Evolutionary conservation across 2,113 vertebrate species (phyloP).

Genomic region (Lipophrys pholis): DNA sequence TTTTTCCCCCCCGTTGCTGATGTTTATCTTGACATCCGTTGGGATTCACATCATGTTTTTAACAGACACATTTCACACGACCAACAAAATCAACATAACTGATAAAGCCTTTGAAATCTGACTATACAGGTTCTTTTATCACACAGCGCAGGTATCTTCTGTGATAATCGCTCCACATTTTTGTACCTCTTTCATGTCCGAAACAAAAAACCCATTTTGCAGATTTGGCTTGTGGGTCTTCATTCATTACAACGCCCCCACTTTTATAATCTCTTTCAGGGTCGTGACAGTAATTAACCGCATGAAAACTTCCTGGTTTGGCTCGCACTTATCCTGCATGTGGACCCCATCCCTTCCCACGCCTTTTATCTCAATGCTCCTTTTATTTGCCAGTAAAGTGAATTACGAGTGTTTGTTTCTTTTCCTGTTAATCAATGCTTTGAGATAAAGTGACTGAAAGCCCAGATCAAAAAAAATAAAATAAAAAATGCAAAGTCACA

Average conservation of each 20-base stretch:
- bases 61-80: not conserved
- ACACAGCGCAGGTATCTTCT: not conserved
- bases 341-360: slow-evolving; percentile 12
- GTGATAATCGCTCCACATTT: not conserved
- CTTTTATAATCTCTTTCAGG: slow-evolving; percentile 19
- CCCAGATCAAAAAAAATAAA: not conserved
- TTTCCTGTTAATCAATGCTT: slow-evolving; percentile 18
- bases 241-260: not conserved
- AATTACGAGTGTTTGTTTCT: slow-evolving; percentile 4
- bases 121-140: not conserved
- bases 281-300: slow-evolving; percentile 39
- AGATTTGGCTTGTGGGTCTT: slow-evolving; percentile 2
- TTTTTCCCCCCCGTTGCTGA: not conserved
- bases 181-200: slow-evolving; percentile 2
- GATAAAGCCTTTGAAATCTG: not conserved
- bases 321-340: slow-evolving; percentile 4
- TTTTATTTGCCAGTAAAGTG: slow-evolving; percentile 14
- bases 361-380: slow-evolving; percentile 22
- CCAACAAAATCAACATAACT: not conserved
- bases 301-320: slow-evolving; percentile 24
- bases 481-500: slow-evolving; percentile 15
- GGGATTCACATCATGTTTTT: not conserved
- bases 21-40: slow-evolving; percentile 14
- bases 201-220: not conserved
- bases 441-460: not conserved